Evolutionary conservation across 2,113 vertebrate species (phyloP).

Genomic region (Ceyx melanurus): DNA sequence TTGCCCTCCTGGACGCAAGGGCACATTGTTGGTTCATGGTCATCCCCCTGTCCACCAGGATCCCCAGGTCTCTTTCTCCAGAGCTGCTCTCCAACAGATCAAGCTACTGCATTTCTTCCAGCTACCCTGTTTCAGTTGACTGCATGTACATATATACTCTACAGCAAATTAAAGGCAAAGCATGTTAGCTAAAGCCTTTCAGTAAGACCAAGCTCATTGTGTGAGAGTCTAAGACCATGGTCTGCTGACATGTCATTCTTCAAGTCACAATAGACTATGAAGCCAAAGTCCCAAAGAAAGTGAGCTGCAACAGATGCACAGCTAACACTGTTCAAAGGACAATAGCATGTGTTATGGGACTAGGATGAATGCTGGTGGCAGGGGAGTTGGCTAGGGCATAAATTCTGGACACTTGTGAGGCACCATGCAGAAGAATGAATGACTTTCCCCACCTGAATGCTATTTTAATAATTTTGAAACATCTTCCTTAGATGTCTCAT

Average conservation of each 20-base stretch:
- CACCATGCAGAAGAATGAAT: not conserved
- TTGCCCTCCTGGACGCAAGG: too few species aligned
- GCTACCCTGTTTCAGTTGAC: not conserved
- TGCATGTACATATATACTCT: not conserved
- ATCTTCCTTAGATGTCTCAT: slow-evolving; percentile 31
- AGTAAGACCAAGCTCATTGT: not conserved
- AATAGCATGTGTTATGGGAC: not conserved
- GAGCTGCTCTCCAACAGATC: too few species aligned
- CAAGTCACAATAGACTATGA: not conserved
- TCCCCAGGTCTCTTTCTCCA: too few species aligned
- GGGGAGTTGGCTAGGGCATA: not conserved
- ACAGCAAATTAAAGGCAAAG: not conserved
- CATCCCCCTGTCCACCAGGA: too few species aligned
- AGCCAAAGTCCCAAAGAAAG: not conserved
- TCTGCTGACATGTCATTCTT: not conserved
- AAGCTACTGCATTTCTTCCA: not conserved
- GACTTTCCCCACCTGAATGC: slow-evolving; percentile 29
- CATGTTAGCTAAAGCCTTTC: not conserved
- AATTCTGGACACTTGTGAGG: not conserved
- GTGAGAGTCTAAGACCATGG: not conserved
- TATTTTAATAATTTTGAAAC: slow-evolving; percentile 20
- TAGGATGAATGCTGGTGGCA: not conserved
- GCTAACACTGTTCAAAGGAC: not conserved
- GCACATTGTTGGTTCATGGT: too few species aligned
- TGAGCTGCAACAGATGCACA: not conserved